phyloP scores from a whole-genome alignment of 2,888 invertebrate genomes.

The Polietes domitor region DNA sequence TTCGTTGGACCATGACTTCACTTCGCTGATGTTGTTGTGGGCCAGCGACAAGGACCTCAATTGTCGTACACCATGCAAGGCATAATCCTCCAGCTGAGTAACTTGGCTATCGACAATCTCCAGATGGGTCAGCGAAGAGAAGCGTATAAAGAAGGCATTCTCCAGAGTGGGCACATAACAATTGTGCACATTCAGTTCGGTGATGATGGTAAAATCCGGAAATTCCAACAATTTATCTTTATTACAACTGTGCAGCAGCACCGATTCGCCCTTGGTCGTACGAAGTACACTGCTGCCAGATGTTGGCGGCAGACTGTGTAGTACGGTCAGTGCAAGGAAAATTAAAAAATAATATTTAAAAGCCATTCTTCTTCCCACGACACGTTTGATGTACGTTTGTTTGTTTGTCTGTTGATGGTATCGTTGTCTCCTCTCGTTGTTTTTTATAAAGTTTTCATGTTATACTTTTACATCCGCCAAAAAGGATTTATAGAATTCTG shows the following conservation, averaged over 20 bases:
- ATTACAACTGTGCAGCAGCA: constrained; percentile 48
- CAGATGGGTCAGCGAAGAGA: constrained; percentile 71
- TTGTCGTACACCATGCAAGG: constrained; percentile 75
- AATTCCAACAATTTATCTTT: constrained; percentile 55
- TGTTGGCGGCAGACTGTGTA: not conserved
- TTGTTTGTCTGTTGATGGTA: not conserved
- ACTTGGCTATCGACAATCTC: constrained; percentile 75
- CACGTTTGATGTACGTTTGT: not conserved
- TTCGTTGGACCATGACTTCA: constrained; percentile 77
- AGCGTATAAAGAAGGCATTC: constrained; percentile 76
- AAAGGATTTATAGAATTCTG: constrained; percentile 13
- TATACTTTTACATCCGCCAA: not conserved
- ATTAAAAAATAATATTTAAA: not conserved
- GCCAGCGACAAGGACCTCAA: constrained; percentile 75
- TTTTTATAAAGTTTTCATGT: constrained; percentile 1
- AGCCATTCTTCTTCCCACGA: constrained; percentile 31
- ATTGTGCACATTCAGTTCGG: constrained; percentile 71
- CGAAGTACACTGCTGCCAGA: not conserved
- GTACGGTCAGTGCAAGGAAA: not conserved
- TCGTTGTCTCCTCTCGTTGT: not conserved
- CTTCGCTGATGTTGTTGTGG: constrained; percentile 75
- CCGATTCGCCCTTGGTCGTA: not conserved
- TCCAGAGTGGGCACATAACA: constrained; percentile 74
- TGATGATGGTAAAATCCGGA: constrained; percentile 58
- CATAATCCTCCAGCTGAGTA: constrained; percentile 72